A percentile compares a stretch with the other conserved stretches of the same genome.
phyloP scores from a whole-genome alignment of 2,113 vertebrate species.

The Trachemys scripta region DNA sequence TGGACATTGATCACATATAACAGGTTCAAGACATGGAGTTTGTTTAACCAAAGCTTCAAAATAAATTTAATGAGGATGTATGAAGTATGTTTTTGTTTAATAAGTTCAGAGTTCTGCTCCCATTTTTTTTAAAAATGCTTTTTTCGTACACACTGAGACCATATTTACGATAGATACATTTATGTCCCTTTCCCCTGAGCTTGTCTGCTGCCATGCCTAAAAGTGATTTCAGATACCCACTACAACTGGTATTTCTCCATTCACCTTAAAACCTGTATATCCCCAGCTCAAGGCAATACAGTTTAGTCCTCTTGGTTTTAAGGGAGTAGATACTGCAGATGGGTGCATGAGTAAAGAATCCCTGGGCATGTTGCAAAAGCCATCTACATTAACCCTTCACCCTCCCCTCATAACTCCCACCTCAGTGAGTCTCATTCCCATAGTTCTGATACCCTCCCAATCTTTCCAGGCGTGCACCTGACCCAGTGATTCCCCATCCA shows the following conservation, averaged over 20 bases:
- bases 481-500: background rate
- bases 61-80: background rate
- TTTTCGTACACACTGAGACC: background rate
- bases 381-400: background rate
- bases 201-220: background rate
- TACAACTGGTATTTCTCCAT: background rate
- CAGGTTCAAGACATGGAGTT: background rate
- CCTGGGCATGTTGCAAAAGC: background rate
- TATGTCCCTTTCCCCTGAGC: rapidly evolving
- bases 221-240: background rate
- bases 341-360: no score
- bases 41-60: background rate
- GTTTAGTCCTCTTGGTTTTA: background rate
- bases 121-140: background rate
- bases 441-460: background rate
- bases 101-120: background rate
- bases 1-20: background rate
- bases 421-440: no score
- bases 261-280: background rate
- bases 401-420: background rate
- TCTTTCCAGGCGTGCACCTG: background rate
- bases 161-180: background rate
- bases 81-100: background rate
- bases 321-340: background rate
- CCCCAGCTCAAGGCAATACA: background rate